Evolutionary conservation across 2,113 vertebrate species (phyloP), one percentile per base, ranked within the genome.

Genomic region (Oceanodroma tethys): DNA sequence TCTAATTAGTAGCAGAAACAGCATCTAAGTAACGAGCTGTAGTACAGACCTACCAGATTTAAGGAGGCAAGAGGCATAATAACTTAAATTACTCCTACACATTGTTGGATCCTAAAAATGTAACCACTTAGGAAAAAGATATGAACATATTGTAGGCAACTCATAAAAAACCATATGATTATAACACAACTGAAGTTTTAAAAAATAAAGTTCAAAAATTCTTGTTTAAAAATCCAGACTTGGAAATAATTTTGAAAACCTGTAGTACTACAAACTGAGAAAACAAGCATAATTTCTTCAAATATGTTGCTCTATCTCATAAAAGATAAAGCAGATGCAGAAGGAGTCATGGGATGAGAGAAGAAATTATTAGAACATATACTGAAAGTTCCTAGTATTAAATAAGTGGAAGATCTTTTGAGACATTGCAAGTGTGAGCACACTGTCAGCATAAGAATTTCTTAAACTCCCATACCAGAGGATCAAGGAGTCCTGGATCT

Each of bases 1-100:
- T 94, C 86, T 97, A 97, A 97, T 97, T 96, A 93, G 95, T 23
- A 96, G 55, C 59, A 91, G 75, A 94, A 68, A 83, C n/a, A 93
- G 29, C 50, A 88, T 71, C 59, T 72, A 93, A 73, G 72, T 66
- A 81, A 91, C 80, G 89, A 92, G 93, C 81, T 95, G 56, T 81
- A 95, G 60, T 91, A 92, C 43, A 94, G 74, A 94, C 47, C 38
- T 71, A 88, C n/a, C 72, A 95, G 90, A 92, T 86, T 84, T 91
- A 92, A 93, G 72, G 25, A 90, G 65, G 42, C 15, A 27, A 93
- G 82, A 94, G 5, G 27, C 45, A 86, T 75, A 93, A 70, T 88
- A 83, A 93, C 76, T 86, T 90, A 80, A 91, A 89, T 74, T 94
- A 79, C 19, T 76, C 52, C 36, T 81, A 47, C 45, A 73, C 42